A percentile compares a stretch with the other conserved stretches of the same genome.
Conservation (phyloP, 2,797 vertebrate species). For the Poeciliopsis gracilis region DNA sequence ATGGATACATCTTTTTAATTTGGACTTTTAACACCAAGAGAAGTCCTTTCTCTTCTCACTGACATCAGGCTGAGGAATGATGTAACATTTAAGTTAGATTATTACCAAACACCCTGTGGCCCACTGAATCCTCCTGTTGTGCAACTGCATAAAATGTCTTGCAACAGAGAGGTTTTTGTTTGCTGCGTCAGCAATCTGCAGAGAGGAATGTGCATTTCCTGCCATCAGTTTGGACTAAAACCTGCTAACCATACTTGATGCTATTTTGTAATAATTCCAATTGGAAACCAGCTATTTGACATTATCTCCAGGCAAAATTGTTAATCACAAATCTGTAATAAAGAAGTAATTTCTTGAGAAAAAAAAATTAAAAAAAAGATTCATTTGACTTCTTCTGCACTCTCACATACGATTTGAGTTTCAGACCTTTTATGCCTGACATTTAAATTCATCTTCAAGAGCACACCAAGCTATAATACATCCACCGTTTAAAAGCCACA, state of each 20-base stretch:
- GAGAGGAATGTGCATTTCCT: constrained; percentile 58
- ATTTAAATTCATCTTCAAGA: constrained; percentile 80
- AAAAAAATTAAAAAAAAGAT: not conserved
- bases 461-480: constrained; percentile 77
- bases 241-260: constrained; percentile 19
- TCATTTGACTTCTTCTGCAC: constrained; percentile 39
- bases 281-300: not conserved
- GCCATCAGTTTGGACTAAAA: constrained; percentile 23
- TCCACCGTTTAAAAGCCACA: constrained; percentile 77
- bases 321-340: not conserved
- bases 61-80: constrained; percentile 26
- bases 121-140: constrained; percentile 62
- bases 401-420: constrained; percentile 60
- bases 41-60: constrained; percentile 5
- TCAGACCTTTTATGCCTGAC: constrained; percentile 77
- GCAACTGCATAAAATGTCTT: constrained; percentile 67
- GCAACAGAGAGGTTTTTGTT: constrained; percentile 72
- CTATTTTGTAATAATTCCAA: not conserved
- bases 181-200: constrained; percentile 74
- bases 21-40: not conserved
- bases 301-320: not conserved
- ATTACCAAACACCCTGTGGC: constrained; percentile 39
- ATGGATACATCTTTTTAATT: not conserved
- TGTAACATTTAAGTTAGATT: constrained; percentile 46
- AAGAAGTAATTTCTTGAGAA: constrained; percentile 17